phyloP scores from a whole-genome alignment of 1,140 invertebrate genomes.

The Aphaenogaster floridana region DNA sequence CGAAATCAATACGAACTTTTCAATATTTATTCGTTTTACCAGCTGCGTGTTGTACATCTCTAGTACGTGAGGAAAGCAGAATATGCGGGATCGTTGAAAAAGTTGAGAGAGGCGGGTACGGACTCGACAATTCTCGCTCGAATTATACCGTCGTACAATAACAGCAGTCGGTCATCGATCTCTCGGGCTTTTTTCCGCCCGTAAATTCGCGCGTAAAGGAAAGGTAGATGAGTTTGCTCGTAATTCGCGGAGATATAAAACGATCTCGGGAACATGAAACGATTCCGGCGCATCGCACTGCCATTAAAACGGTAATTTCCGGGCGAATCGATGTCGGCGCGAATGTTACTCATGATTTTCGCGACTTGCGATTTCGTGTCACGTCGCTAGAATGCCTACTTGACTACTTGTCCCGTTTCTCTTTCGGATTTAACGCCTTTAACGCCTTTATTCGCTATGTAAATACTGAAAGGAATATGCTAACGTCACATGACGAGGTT shows the following conservation, averaged over 20 bases:
- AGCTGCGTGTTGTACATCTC: not conserved
- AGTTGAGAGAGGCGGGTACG: not conserved
- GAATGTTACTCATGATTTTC: constrained; percentile 40
- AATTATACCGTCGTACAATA: constrained; percentile 21
- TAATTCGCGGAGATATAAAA: constrained; percentile 52
- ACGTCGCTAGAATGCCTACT: not conserved
- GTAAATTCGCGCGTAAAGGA: constrained; percentile 37
- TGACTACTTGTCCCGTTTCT: not conserved
- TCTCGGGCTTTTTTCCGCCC: constrained; percentile 30
- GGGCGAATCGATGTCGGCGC: constrained; percentile 34
- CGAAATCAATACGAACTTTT: constrained; percentile 7
- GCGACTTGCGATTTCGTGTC: not conserved
- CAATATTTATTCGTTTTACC: not conserved
- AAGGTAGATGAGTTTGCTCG: constrained; percentile 19
- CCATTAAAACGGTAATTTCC: constrained; percentile 53
- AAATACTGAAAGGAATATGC: not conserved
- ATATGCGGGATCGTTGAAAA: not conserved
- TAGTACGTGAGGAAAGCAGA: not conserved
- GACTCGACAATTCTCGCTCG: not conserved
- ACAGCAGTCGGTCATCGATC: constrained; percentile 44
- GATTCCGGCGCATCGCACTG: constrained; percentile 19
- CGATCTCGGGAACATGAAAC: constrained; percentile 39
- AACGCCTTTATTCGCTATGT: not conserved
- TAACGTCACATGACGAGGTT: not conserved
- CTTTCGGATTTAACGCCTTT: constrained; percentile 2